A percentile compares a stretch with the other conserved stretches of the same genome.
Conservation (phyloP, 2,797 vertebrate species). For the Mus caroli region DNA sequence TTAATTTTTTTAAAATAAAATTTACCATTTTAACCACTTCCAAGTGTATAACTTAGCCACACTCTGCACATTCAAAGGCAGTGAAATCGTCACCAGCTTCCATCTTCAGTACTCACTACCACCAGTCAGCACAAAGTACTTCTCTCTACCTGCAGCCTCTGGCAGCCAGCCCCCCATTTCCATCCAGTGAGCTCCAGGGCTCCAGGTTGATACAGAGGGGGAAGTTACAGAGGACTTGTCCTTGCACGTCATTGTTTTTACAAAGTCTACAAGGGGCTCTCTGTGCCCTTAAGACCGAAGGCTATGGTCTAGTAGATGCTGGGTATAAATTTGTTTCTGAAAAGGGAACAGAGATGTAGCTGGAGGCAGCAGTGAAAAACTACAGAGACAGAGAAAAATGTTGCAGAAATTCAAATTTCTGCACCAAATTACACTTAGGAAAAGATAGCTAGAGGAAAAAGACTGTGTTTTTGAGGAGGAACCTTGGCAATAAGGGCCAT, state of each 20-base stretch:
- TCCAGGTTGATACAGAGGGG: accelerated
- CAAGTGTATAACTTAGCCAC: not conserved
- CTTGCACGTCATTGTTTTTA: not conserved
- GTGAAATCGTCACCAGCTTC: not conserved
- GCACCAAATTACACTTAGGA: not conserved
- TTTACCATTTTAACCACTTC: not conserved
- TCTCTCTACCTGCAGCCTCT: not conserved
- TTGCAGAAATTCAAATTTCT: not conserved
- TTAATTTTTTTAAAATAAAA: not conserved
- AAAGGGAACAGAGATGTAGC: not conserved
- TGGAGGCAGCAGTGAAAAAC: not conserved
- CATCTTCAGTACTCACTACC: not conserved
- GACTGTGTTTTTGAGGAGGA: not conserved
- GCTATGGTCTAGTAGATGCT: not conserved
- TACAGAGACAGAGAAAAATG: not conserved
- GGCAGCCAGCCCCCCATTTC: not conserved
- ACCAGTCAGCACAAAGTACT: not conserved
- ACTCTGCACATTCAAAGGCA: not conserved
- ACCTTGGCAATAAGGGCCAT: not conserved
- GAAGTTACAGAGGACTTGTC: not conserved
- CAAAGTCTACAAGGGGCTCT: not conserved
- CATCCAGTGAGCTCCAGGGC: not conserved
- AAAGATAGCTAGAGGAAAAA: not conserved
- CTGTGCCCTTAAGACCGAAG: not conserved
- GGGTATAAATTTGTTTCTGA: not conserved